These are phyloP conservation scores for Forbesichthys agassizii DNA, from an alignment of 2,113 vertebrate genomes.

Conservation along the genomic window DNA sequence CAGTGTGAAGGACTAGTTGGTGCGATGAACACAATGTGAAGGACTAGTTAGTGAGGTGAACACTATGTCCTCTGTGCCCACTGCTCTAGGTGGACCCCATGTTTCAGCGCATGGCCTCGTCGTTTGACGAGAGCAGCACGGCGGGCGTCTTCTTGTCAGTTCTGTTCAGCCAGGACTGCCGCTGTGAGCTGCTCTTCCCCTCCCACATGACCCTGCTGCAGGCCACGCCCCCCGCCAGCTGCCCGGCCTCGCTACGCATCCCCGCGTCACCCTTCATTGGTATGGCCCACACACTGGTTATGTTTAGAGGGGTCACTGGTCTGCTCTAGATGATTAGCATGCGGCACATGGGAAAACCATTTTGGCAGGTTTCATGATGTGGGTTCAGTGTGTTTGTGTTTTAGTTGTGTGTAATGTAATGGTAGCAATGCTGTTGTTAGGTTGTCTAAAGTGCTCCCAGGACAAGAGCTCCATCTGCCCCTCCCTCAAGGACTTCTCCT, in stretches of 20 bases:
- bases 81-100: constrained; percentile 79
- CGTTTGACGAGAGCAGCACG: constrained; percentile 89
- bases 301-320: no score
- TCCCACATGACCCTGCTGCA: constrained; percentile 77
- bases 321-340: no score
- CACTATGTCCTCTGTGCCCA: not conserved
- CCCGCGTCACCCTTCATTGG: constrained; percentile 71
- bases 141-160: constrained; percentile 84
- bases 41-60: no score
- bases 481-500: constrained; percentile 87
- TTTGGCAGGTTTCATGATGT: no score
- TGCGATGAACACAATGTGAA: no score
- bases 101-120: constrained; percentile 86
- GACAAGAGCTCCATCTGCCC: constrained; percentile 86
- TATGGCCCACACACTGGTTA: constrained; percentile 30
- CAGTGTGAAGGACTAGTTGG: no score
- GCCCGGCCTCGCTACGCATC: constrained; percentile 64
- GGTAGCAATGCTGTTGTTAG: constrained; percentile 56
- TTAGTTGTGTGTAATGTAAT: no score
- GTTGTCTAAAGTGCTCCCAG: constrained; percentile 70
- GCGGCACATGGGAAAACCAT: no score
- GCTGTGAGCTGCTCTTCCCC: constrained; percentile 84
- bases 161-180: constrained; percentile 79
- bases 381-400: no score
- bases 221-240: constrained; percentile 52